These are phyloP conservation scores for Hydrocynus forskahlii DNA, from an alignment of 2,797 vertebrate genomes.

Conservation along the genomic window DNA sequence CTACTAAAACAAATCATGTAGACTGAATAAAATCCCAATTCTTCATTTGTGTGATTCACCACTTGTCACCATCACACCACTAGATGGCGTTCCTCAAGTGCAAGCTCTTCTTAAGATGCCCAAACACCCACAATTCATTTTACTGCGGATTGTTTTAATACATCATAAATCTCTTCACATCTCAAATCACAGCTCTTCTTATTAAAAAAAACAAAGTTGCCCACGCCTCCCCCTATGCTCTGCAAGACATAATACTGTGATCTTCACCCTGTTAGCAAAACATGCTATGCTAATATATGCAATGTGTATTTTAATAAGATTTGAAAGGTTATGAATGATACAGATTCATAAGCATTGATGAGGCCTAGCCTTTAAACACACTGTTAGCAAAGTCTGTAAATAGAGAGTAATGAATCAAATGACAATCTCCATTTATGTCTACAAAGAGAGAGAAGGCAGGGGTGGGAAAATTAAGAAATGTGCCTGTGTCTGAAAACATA, in stretches of 20 bases:
- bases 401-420: neutral
- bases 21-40: neutral
- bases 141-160: neutral
- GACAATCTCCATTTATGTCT: neutral
- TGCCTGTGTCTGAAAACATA: neutral
- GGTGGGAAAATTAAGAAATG: too few species aligned
- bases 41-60: neutral
- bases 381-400: neutral
- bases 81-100: constrained; percentile 28
- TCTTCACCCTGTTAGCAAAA: constrained; percentile 2
- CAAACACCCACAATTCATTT: neutral
- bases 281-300: neutral
- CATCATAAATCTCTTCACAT: neutral
- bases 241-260: neutral
- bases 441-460: neutral
- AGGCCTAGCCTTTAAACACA: neutral
- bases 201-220: neutral
- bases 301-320: constrained; percentile 4
- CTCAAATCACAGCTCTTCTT: neutral
- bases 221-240: neutral
- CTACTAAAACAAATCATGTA: neutral
- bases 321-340: constrained; percentile 8
- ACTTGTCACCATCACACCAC: neutral
- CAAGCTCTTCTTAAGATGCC: neutral
- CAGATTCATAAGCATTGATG: constrained; percentile 8